A percentile compares a stretch with the other conserved stretches of the same genome.
Evolutionary conservation across 2,113 vertebrate species (phyloP).

Genomic region (Aegotheles bennettii): DNA sequence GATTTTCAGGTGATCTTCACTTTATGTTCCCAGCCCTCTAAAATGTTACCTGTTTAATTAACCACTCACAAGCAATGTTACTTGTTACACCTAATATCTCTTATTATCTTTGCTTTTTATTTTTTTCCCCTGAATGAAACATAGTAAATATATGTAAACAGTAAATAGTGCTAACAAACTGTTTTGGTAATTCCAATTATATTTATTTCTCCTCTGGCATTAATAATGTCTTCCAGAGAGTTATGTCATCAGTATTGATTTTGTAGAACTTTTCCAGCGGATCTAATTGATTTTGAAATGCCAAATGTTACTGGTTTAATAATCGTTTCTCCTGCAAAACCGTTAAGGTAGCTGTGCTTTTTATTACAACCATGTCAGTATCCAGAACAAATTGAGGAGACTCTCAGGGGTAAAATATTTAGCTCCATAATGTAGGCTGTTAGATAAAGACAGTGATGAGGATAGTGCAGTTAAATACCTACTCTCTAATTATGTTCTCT

Average conservation of each 20-base stretch:
- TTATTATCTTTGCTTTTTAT: not conserved
- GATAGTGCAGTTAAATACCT: not conserved
- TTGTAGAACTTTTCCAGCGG: not conserved
- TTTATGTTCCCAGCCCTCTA: not conserved
- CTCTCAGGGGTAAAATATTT: conserved; percentile 10
- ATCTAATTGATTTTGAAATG: conserved; percentile 29
- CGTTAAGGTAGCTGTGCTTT: not conserved
- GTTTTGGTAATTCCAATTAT: not conserved
- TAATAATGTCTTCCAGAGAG: not conserved
- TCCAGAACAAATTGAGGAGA: not conserved
- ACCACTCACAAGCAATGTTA: not conserved
- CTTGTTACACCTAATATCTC: not conserved
- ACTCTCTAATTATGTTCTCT: not conserved
- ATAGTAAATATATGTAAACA: not conserved
- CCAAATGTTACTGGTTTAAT: not conserved
- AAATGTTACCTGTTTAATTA: not conserved
- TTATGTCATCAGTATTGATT: not conserved
- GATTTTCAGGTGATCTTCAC: not conserved
- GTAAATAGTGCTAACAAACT: not conserved
- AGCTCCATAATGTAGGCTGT: not conserved
- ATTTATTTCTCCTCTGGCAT: not conserved
- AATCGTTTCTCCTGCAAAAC: conserved; percentile 7
- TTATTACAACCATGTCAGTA: not conserved
- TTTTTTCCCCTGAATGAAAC: not conserved
- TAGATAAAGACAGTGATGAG: not conserved